Conservation (phyloP, 2,113 vertebrate genomes). For the Aythya baeri region DNA sequence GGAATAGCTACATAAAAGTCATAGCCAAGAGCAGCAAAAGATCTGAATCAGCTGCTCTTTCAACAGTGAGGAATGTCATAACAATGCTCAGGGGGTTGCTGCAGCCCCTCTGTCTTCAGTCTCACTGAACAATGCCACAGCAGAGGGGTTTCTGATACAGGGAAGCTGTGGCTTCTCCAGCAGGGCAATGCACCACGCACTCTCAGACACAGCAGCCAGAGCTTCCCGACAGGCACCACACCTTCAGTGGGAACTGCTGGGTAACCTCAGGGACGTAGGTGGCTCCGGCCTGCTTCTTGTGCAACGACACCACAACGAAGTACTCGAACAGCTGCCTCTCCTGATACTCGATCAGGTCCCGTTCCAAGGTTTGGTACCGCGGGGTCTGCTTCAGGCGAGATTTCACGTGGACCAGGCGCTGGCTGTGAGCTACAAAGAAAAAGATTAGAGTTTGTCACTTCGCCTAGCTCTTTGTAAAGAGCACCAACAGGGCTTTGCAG, state of each 20-base stretch:
- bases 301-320: slow-evolving; percentile 92
- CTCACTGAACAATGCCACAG: neutral
- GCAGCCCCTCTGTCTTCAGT: neutral
- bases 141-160: neutral
- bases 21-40: neutral
- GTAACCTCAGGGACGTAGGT: slow-evolving; percentile 93
- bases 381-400: slow-evolving; percentile 90
- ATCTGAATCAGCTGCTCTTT: neutral
- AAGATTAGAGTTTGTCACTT: neutral
- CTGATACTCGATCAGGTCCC: slow-evolving; percentile 87
- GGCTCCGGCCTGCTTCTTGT: slow-evolving; percentile 90
- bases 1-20: neutral
- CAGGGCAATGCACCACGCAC: rapidly evolving
- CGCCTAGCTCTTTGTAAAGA: neutral
- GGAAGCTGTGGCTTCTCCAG: neutral
- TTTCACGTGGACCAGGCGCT: slow-evolving; percentile 91
- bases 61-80: neutral
- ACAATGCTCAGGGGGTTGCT: neutral
- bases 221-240: neutral
- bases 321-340: slow-evolving; percentile 95
- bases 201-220: neutral
- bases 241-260: slow-evolving; percentile 96
- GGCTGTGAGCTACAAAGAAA: slow-evolving; percentile 87
- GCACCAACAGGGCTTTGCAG: neutral
- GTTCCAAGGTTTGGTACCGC: slow-evolving; percentile 84